Evolutionary conservation across 2,113 vertebrate genomes (phyloP), one percentile per base, ranked within the genome.

Genomic region (Rhabdomys dilectus): DNA sequence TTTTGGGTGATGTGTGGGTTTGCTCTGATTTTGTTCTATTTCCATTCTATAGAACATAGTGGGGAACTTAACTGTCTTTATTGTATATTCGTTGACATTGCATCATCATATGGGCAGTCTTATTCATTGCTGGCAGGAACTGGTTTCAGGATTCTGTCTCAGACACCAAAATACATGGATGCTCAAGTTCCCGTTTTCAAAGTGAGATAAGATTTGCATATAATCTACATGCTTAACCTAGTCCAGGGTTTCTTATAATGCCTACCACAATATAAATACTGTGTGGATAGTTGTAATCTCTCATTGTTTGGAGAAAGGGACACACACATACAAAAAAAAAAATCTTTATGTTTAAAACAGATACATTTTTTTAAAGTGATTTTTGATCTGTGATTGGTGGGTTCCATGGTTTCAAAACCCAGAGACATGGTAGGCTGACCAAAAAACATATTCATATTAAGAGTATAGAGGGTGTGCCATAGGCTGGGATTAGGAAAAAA

Each of bases 41-140:
- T 62, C 17, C 8, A 7, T 42, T 73, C 70, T 73, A 19, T n/a
- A 72, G 68, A 72, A 72, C 68, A 19, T n/a, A 29, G 31, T 36
- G 78, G 45, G 19, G 17, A 31, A 72, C 76, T 56, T 60, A 64
- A 64, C 26, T 29, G 1, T 34, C 1, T 34, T 15, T 39, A 39
- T 34, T 1, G 0, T n/a, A 1, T 51, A 1, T 48, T 0, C 1
- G 3, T 45, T 24, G 36, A 31, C 60, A 31, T n/a, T 8, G 13
- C 5, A 13, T 17, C 21, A 11, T 3, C 13, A 10, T 17, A 26
- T 16, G 34, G 48, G 19, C 24, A 53, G 22, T n/a, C 13, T 2
- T 60, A 13, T 39, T n/a, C 34, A 19, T 60, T 78, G 11, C 53
- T 45, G 11, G 9, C 60, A 29, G 36, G 75, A 66, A 11, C 0